Base-by-base conservation (phyloP, 2,888 invertebrate genomes). In the Desoria tigrina region DNA sequence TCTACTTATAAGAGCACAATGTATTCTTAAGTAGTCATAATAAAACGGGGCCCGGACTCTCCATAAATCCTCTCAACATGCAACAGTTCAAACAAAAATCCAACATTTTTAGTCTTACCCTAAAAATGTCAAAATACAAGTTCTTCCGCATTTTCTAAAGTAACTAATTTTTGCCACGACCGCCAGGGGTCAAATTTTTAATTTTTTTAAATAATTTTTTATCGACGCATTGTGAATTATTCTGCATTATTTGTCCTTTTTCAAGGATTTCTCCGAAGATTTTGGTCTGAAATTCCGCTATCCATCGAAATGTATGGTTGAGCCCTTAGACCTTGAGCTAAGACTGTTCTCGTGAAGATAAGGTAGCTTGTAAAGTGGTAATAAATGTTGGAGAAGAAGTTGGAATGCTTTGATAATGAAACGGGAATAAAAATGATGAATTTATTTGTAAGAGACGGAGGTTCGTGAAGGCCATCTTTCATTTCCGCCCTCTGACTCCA, bases 381-480 rank as follows among this genome's bases (percentile, higher is more conserved):
- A n/a, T n/a, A n/a, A n/a, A n/a, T n/a, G n/a, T n/a, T n/a, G n/a
- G n/a, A n/a, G n/a, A n/a, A n/a, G n/a, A n/a, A n/a, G n/a, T n/a
- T n/a, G n/a, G n/a, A n/a, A n/a, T n/a, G n/a, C n/a, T n/a, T n/a
- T n/a, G 68, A 69, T 71, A 71, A 74, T 74, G 71, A 74, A 74
- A 69, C 55, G 70, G 62, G 69, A 60, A 74, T 74, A 32, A 74
- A 74, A 74, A 74, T 74, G 71, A 74, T 74, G 68, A 71, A 74
- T 74, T 74, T 32, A 32, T 32, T 32, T 11, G 32, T 11, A 32
- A 4, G 6, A 4, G 11, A 32, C 32, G n/a, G n/a, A n/a, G n/a
- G n/a, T n/a, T 14, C 42, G 50, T 32, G 37, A 21, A 60, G 37
- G 63, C 65, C 57, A 72, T 72, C 69, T 72, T 72, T 69, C 67